These are phyloP conservation scores for Eumaeus atala DNA, from an alignment of 1,140 invertebrate species.

Conservation along the genomic window DNA sequence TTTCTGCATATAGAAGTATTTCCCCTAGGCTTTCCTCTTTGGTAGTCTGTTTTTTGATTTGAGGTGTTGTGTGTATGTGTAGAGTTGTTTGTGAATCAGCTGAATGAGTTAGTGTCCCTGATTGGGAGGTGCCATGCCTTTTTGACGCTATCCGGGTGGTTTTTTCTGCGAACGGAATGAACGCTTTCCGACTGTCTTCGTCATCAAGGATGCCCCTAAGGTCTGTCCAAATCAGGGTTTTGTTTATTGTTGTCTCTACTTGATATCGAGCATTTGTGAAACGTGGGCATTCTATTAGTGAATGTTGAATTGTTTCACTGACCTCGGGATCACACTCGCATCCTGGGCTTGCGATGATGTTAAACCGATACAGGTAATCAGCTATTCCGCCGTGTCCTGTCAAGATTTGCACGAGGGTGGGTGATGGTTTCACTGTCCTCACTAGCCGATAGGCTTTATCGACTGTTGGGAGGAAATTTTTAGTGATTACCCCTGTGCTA, in stretches of 20 bases:
- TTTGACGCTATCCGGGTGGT: not conserved
- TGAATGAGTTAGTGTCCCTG: too few relatives aligned
- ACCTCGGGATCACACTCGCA: constrained; percentile 24
- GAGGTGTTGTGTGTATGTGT: too few relatives aligned
- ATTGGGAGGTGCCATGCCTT: not conserved
- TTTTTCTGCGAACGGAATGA: not conserved
- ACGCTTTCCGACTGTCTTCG: not conserved
- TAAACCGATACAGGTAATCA: constrained; percentile 28
- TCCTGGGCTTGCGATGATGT: constrained; percentile 16
- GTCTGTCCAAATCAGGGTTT: not conserved
- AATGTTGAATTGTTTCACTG: constrained; percentile 12
- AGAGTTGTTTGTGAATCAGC: too few relatives aligned
- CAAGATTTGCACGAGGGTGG: constrained; percentile 15
- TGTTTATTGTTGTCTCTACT: not conserved
- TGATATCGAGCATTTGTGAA: not conserved
- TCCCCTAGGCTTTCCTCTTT: too few relatives aligned
- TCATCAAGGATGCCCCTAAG: not conserved
- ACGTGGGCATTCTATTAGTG: constrained; percentile 20
- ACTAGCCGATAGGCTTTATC: constrained; percentile 15
- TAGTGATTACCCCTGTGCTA: constrained; percentile 21
- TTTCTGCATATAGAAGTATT: too few relatives aligned
- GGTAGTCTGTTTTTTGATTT: too few relatives aligned
- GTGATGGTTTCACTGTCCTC: constrained; percentile 13
- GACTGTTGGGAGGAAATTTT: constrained; percentile 24
- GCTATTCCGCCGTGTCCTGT: constrained; percentile 29